Conservation (phyloP, 2,113 vertebrate species). For the Burhinus bistriatus region DNA sequence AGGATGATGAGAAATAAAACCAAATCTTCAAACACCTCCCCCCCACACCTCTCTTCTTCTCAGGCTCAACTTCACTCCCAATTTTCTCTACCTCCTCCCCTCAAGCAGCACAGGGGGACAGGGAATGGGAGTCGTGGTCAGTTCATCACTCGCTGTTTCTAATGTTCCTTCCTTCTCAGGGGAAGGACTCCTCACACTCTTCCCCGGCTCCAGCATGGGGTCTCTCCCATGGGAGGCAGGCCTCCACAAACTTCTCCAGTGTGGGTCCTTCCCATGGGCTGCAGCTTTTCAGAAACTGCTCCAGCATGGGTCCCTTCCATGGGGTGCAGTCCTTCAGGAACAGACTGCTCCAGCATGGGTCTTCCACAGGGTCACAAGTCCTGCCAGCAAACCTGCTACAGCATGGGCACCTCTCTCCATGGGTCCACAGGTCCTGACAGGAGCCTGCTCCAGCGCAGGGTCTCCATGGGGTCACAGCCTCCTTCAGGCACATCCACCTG, state of each 20-base stretch:
- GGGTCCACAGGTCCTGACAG: background rate
- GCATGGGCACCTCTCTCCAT: too few species aligned
- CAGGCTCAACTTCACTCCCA: background rate
- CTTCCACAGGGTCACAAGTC: background rate
- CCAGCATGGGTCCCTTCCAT: background rate
- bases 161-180: background rate
- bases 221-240: too few species aligned
- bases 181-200: background rate
- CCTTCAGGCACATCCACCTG: too few species aligned
- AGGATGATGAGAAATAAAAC: background rate
- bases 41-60: background rate
- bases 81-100: background rate
- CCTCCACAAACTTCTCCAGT: background rate
- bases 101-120: accelerated
- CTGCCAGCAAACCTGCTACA: background rate
- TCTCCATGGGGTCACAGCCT: background rate
- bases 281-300: background rate
- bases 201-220: background rate
- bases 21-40: background rate
- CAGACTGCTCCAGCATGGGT: background rate
- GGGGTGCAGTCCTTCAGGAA: background rate
- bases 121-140: background rate
- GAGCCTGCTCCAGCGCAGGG: background rate
- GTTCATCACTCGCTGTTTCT: background rate
- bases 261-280: background rate